Conservation (phyloP, 2,113 vertebrate genomes). For the Ancistrus triradiatus region DNA sequence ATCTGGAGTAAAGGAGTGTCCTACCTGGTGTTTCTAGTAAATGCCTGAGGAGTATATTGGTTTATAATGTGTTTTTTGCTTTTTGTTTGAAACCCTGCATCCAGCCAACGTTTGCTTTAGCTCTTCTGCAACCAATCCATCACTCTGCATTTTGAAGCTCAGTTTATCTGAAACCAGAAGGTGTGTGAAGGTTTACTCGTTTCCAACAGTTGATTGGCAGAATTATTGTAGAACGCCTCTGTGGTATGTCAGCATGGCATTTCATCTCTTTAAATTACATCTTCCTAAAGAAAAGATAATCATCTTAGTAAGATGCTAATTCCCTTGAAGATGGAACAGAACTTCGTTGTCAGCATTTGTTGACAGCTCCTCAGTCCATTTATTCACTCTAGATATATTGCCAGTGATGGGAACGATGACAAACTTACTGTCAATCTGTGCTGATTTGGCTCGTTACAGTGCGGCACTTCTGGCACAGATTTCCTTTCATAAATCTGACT, state of each 20-base stretch:
- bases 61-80: no score
- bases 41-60: no score
- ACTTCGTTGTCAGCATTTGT: constrained; percentile 35
- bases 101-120: no score
- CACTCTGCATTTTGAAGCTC: no score
- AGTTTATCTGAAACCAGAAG: not conserved
- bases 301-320: constrained; percentile 18
- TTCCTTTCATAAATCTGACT: constrained; percentile 35
- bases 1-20: no score
- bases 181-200: not conserved
- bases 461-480: constrained; percentile 28
- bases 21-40: no score
- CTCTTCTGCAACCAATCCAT: no score
- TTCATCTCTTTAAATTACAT: constrained; percentile 27
- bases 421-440: constrained; percentile 28
- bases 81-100: no score
- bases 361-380: constrained; percentile 26
- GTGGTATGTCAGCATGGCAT: not conserved
- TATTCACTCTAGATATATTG: not conserved
- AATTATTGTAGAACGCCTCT: no score
- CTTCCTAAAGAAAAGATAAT: constrained; percentile 13
- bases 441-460: constrained; percentile 25
- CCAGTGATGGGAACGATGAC: constrained; percentile 20
- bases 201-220: no score
- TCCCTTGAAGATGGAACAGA: constrained; percentile 18